Evolutionary conservation across 2,113 vertebrate species (phyloP).

Genomic region (Montifringilla adamsi): DNA sequence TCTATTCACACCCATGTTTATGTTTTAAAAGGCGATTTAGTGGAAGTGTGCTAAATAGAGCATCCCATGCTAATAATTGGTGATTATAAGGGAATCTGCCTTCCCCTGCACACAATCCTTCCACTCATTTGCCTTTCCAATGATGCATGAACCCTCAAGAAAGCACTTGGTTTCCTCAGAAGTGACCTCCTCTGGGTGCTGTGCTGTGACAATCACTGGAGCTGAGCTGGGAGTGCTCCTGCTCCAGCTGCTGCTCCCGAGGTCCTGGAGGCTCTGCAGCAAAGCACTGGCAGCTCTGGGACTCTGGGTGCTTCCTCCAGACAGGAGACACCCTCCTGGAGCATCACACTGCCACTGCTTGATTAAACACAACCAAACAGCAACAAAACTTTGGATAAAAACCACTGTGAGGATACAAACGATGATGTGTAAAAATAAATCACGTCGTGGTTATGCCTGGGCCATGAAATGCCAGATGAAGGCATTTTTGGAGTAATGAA

Average conservation of each 20-base stretch:
- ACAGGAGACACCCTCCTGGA: background rate
- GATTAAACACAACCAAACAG: background rate
- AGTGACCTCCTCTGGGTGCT: slow-evolving; percentile 16
- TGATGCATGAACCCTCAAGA: background rate
- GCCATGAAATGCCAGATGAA: background rate
- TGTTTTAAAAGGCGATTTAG: background rate
- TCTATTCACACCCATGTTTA: background rate
- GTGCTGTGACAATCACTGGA: background rate
- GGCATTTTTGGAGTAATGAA: background rate
- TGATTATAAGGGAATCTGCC: background rate
- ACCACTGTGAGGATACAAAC: background rate
- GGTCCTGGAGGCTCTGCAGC: background rate
- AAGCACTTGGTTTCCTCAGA: background rate
- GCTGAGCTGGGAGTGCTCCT: background rate
- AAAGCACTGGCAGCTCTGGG: background rate
- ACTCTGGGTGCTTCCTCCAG: background rate
- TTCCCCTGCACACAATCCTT: background rate
- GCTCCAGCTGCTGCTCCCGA: background rate
- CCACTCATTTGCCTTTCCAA: slow-evolving; percentile 43
- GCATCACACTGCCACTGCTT: background rate
- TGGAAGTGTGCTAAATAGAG: background rate
- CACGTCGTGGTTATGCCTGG: background rate
- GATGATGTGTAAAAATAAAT: background rate
- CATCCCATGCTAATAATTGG: background rate
- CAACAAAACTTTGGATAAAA: background rate